Percentiles rank a stretch among this genome's conserved stretches.
These are phyloP conservation scores for Aegithalos caudatus DNA, from an alignment of 2,113 vertebrate species.

Conservation along the genomic window DNA sequence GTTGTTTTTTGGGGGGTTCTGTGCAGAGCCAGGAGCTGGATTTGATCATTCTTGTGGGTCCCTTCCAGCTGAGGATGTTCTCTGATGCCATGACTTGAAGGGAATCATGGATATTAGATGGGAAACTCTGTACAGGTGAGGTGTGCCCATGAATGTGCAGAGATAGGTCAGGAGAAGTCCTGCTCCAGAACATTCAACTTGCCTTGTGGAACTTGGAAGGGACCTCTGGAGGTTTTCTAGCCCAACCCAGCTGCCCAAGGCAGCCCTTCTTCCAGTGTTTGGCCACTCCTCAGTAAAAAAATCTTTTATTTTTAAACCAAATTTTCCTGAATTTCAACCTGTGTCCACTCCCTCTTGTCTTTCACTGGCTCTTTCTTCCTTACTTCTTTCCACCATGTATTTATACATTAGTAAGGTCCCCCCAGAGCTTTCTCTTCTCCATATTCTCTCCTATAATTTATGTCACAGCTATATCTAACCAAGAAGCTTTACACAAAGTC, in stretches of 20 bases:
- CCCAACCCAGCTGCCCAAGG: background rate
- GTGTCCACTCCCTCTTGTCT: background rate
- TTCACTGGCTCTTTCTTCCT: background rate
- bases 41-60: background rate
- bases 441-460: background rate
- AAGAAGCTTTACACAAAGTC: background rate
- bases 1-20: background rate
- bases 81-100: background rate
- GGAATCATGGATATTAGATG: background rate
- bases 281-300: background rate
- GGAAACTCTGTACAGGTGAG: background rate
- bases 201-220: background rate
- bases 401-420: background rate
- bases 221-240: background rate
- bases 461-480: background rate
- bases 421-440: background rate
- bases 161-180: background rate
- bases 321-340: background rate
- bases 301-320: background rate
- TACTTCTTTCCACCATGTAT: background rate
- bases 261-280: background rate
- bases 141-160: background rate
- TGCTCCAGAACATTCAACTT: background rate
- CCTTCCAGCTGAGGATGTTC: background rate
- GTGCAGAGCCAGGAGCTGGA: background rate